phyloP scores from a whole-genome alignment of 2,888 invertebrate species.

The Dexiosoma caninum region DNA sequence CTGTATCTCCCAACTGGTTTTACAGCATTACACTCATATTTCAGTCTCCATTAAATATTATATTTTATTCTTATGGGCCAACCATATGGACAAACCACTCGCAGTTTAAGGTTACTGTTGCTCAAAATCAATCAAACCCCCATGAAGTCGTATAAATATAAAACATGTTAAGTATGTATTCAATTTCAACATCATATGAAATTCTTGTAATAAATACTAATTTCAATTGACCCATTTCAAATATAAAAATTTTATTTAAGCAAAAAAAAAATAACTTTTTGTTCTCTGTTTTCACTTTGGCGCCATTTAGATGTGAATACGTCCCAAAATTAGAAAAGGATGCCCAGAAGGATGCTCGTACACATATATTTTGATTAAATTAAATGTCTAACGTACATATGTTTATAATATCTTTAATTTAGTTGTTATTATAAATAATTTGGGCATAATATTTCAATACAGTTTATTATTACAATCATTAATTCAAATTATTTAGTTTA shows the following conservation, averaged over 20 bases:
- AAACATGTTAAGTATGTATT: not conserved
- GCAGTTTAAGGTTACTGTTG: not conserved
- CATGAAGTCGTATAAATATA: not conserved
- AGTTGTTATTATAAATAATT: not conserved
- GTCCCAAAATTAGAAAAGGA: not conserved
- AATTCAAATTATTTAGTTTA: constrained; percentile 5
- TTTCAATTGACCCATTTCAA: not conserved
- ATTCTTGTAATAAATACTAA: not conserved
- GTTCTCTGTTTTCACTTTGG: not conserved
- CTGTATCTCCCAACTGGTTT: no score
- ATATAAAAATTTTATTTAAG: not conserved
- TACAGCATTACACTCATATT: no score
- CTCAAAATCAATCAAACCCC: not conserved
- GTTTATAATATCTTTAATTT: not conserved
- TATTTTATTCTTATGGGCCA: no score
- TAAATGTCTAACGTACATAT: not conserved
- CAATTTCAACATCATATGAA: constrained; percentile 2
- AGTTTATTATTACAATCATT: not conserved
- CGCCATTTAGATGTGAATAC: not conserved
- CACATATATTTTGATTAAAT: not conserved
- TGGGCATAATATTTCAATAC: not conserved
- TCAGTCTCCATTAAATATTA: no score
- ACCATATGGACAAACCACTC: not conserved
- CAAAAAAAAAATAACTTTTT: not conserved
- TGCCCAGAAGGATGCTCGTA: no score